Percentiles rank a stretch among this genome's conserved stretches.
These are phyloP conservation scores for Timema cristinae DNA, from an alignment of 2,888 invertebrate species.

Conservation along the genomic window DNA sequence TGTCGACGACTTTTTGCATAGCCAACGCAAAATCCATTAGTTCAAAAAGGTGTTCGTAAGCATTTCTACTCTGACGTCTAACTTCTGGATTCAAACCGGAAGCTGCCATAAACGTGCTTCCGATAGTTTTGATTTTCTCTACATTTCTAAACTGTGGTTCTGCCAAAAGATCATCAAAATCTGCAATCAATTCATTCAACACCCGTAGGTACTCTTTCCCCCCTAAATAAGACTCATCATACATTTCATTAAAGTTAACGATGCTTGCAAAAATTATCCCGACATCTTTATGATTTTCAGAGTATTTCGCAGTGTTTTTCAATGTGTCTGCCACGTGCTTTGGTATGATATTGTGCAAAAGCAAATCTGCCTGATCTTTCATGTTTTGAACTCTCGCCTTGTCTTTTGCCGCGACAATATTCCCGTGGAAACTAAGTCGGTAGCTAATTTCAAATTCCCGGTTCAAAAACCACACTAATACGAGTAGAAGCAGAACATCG, in stretches of 20 bases:
- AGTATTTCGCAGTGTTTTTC: constrained; percentile 90
- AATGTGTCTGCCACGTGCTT: constrained; percentile 91
- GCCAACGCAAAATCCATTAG: constrained; percentile 91
- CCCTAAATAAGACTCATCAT: constrained; percentile 93
- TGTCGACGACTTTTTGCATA: constrained; percentile 81
- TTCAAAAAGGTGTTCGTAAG: constrained; percentile 75
- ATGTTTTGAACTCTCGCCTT: constrained; percentile 84
- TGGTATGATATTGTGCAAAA: constrained; percentile 95
- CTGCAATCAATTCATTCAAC: constrained; percentile 91
- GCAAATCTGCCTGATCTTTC: constrained; percentile 95
- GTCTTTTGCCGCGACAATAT: constrained; percentile 83
- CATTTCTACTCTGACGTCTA: constrained; percentile 62
- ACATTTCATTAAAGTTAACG: constrained; percentile 96
- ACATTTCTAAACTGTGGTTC: constrained; percentile 78
- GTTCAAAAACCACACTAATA: constrained; percentile 90
- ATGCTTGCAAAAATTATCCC: constrained; percentile 96
- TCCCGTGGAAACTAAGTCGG: constrained; percentile 87
- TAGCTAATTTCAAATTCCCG: constrained; percentile 95
- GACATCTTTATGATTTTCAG: constrained; percentile 87
- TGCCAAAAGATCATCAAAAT: constrained; percentile 90
- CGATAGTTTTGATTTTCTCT: constrained; percentile 97
- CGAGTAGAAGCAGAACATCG: constrained; percentile 73
- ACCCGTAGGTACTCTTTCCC: constrained; percentile 93
- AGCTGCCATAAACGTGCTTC: constrained; percentile 96
- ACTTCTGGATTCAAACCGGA: constrained; percentile 85